Base-by-base conservation (phyloP, 2,888 invertebrate species). In the Ariolimax columbianus region DNA sequence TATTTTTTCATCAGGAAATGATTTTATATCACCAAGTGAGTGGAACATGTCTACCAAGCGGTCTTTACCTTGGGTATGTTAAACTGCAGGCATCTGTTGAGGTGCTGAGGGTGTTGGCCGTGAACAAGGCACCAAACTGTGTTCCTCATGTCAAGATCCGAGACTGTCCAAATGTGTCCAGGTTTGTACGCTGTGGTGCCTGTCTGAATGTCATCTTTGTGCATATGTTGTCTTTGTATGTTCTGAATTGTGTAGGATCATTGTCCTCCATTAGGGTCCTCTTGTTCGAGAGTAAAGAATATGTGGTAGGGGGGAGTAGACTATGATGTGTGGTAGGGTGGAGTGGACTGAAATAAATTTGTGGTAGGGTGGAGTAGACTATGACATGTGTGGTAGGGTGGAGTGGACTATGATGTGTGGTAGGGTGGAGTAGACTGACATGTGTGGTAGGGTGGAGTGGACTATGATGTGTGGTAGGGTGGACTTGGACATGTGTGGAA, bases 11-110 rank as follows among this genome's bases (percentile, higher is more conserved):
- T 47, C 47, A 47, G 47, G n/a, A n/a, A n/a, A 95, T 96, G 93
- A 95, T 96, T 72, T 94, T 95, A 51, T 97, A 96, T 93, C 96
- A 96, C 90, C 96, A 97, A 95, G 96, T 97, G 77, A 98, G 98
- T 85, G 96, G 96, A 88, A 96, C 97, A 83, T 97, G 97, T 90
- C 94, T 99, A 78, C 95, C 96, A 1, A 96, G 96, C 51, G 99
- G 99, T 0, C 95, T 99, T 38, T 99, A 99, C 95, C 95, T 99
- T 89, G 98, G 98, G 66, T 99, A 99, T 94, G 95, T 99, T 88
- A 99, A 99, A 94, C 97, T 99, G 95, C 97, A 98, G 93, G 98
- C 98, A 89, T 98, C 98, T 1, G 97, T 99, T 84, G 99, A 99
- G 94, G 96, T 97, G 86, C 97, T 99, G 75, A 96, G 98, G 91